Conservation (phyloP, 53 echinoderm and acorn worm genomes). For the Antedon mediterranea region DNA sequence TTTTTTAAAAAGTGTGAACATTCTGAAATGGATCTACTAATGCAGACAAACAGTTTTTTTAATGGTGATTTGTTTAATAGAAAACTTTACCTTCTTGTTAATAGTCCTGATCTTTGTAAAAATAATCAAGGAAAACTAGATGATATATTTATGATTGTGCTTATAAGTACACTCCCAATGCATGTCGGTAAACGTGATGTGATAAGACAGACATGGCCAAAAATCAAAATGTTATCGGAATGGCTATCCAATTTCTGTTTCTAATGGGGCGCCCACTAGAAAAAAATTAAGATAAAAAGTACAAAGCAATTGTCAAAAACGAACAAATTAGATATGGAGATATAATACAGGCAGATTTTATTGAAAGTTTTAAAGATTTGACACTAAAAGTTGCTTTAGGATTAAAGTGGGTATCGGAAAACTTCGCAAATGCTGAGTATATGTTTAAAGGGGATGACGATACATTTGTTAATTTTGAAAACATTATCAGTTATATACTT, state of each 20-base stretch:
- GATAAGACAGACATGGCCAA: constrained; percentile 70
- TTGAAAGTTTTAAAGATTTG: constrained; percentile 36
- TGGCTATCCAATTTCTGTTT: constrained; percentile 39
- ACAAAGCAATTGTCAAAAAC: not conserved
- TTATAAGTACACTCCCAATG: constrained; percentile 61
- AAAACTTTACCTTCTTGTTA: constrained; percentile 35
- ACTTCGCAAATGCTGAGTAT: constrained; percentile 41
- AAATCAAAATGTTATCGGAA: constrained; percentile 24
- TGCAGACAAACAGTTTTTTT: constrained; percentile 16
- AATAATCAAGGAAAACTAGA: constrained; percentile 28
- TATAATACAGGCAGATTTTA: constrained; percentile 45
- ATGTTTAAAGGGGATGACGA: constrained; percentile 61
- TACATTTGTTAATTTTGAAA: constrained; percentile 36
- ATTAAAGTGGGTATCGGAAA: constrained; percentile 35
- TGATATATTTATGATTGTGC: constrained; percentile 43
- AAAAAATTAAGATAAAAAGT: too few relatives aligned
- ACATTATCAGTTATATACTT: constrained; percentile 21
- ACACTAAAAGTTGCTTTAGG: constrained; percentile 52
- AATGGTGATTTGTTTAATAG: constrained; percentile 39
- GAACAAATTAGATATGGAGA: constrained; percentile 31
- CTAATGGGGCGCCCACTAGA: constrained; percentile 50
- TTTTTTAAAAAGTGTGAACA: constrained; percentile 53
- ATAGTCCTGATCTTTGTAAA: constrained; percentile 53
- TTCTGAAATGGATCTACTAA: constrained; percentile 52
- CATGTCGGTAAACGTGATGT: constrained; percentile 58